A percentile compares a stretch with the other conserved stretches of the same genome.
These are phyloP conservation scores for Entelurus aequoreus DNA, from an alignment of 2,113 vertebrate species.

Conservation along the genomic window DNA sequence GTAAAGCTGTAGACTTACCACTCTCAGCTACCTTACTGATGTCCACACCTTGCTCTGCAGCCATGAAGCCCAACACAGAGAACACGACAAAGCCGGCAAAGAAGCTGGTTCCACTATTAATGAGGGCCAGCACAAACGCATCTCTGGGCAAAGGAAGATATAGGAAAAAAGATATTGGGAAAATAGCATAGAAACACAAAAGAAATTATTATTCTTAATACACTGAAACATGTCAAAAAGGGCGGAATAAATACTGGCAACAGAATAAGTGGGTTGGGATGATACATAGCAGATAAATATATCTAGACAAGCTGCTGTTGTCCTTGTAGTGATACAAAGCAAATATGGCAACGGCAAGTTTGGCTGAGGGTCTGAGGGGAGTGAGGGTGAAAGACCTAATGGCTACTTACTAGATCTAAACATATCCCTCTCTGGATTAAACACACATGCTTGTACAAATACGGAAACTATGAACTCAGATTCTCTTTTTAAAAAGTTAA, in stretches of 20 bases:
- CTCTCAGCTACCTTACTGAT: constrained; percentile 96
- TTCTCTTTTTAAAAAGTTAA: constrained; percentile 11
- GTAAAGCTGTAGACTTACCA: constrained; percentile 69
- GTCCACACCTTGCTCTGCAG: constrained; percentile 90
- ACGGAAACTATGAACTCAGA: constrained; percentile 1
- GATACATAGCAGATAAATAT: constrained; percentile 39
- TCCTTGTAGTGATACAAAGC: too few relatives aligned
- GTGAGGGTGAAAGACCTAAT: constrained; percentile 2
- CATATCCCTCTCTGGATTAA: constrained; percentile 1
- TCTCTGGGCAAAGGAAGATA: constrained; percentile 70
- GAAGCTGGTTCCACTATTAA: constrained; percentile 96
- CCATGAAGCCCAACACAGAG: constrained; percentile 96
- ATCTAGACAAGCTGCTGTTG: constrained; percentile 43
- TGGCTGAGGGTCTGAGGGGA: constrained; percentile 20
- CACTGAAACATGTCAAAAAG: constrained; percentile 23
- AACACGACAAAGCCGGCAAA: constrained; percentile 96
- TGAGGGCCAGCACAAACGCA: constrained; percentile 88
- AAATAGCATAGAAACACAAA: background rate
- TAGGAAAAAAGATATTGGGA: background rate
- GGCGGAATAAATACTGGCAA: constrained; percentile 20
- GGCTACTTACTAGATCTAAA: constrained; percentile 2
- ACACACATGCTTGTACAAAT: background rate
- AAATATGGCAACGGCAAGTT: constrained; percentile 14
- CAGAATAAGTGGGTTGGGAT: constrained; percentile 11
- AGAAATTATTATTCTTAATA: constrained; percentile 5